phyloP scores from a whole-genome alignment of 2,797 vertebrate species.

The Austrolebias charrua region DNA sequence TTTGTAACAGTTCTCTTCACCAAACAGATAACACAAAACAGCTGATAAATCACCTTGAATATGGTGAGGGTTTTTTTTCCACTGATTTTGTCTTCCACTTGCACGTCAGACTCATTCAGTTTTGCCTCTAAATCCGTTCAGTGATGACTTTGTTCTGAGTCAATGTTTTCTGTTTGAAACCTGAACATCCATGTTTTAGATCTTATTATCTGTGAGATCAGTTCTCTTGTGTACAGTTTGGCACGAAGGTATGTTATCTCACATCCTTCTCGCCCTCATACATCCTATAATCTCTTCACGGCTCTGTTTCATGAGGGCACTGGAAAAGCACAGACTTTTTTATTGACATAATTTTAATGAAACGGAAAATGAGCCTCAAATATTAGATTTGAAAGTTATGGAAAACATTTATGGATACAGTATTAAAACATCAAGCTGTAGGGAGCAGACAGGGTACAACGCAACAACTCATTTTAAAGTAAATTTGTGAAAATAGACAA shows the following conservation, averaged over 20 bases:
- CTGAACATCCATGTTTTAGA: slow-evolving; percentile 47
- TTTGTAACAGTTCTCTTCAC: not conserved
- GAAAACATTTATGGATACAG: not conserved
- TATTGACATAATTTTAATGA: not conserved
- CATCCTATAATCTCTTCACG: slow-evolving; percentile 28
- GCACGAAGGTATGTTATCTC: slow-evolving; percentile 68
- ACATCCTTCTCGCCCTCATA: slow-evolving; percentile 46
- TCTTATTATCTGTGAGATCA: slow-evolving; percentile 65
- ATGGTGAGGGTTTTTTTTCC: slow-evolving; percentile 34
- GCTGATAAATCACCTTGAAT: slow-evolving; percentile 29
- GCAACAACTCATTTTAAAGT: too few species aligned
- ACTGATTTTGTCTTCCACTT: slow-evolving; percentile 37
- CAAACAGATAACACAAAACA: not conserved
- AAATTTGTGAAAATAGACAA: too few species aligned
- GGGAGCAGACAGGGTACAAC: too few species aligned
- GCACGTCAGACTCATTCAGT: slow-evolving; percentile 56
- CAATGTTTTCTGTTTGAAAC: slow-evolving; percentile 55
- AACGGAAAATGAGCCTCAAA: slow-evolving; percentile 5
- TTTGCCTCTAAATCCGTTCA: slow-evolving; percentile 52
- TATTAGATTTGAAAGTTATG: not conserved
- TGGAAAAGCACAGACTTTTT: slow-evolving; percentile 20
- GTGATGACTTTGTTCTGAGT: slow-evolving; percentile 52
- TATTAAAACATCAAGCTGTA: too few species aligned
- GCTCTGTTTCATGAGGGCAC: slow-evolving; percentile 47
- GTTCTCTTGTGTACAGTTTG: slow-evolving; percentile 61